phyloP scores from a whole-genome alignment of 35 echinoderm and acorn worm species.

The Strongylocentrotus purpuratus region DNA sequence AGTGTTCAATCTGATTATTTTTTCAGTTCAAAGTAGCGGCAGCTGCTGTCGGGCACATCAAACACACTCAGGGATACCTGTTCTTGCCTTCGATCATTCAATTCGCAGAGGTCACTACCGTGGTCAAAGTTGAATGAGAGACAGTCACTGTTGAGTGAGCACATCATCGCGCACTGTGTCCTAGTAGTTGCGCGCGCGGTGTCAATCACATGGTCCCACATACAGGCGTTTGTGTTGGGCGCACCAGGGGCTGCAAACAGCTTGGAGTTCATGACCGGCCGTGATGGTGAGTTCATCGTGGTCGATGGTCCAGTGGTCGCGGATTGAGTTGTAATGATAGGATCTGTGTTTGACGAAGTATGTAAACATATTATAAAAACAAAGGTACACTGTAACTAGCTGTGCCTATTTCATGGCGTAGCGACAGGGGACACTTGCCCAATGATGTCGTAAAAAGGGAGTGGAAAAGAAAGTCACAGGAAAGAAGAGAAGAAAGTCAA shows the following conservation, averaged over 20 bases:
- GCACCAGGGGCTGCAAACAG: neutral
- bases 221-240: neutral
- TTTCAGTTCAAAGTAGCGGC: neutral
- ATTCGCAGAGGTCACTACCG: neutral
- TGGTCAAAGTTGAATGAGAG: neutral
- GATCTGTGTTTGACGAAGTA: no score
- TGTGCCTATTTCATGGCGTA: no score
- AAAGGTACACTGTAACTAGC: no score
- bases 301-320: neutral
- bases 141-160: neutral
- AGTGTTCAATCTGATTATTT: neutral
- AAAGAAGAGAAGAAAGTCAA: no score
- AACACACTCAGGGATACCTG: neutral
- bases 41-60: neutral
- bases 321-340: neutral
- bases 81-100: neutral
- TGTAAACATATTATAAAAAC: no score
- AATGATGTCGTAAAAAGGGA: no score
- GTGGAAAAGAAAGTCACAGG: no score
- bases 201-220: neutral
- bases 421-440: no score
- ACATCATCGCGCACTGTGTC: neutral
- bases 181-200: neutral
- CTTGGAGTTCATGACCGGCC: neutral
- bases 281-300: neutral